Conservation (phyloP, 2,113 vertebrate genomes). For the Cathartes aura region DNA sequence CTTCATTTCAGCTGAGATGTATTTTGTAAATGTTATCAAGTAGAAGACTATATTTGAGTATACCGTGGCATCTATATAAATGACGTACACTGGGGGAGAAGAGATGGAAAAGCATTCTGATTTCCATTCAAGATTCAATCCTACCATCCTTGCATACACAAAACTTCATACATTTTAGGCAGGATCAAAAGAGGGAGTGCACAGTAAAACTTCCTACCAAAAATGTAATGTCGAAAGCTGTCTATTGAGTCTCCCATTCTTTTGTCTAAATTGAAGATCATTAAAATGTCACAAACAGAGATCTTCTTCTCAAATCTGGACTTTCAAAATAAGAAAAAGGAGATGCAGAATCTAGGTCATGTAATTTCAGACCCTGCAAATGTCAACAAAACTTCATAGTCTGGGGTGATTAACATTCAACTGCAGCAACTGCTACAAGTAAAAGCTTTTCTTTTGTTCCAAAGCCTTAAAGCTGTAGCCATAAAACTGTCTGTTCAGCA, state of each 20-base stretch:
- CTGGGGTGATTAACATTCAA: constrained; percentile 8
- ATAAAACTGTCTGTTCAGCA: constrained; percentile 13
- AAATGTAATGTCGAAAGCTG: background rate
- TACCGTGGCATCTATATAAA: background rate
- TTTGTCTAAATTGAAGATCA: background rate
- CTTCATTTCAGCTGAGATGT: background rate
- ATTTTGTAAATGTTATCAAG: background rate
- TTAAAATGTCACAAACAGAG: background rate
- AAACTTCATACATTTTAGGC: background rate
- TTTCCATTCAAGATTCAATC: background rate
- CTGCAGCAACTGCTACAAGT: background rate
- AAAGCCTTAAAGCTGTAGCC: background rate
- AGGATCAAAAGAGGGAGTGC: background rate
- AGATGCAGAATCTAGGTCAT: background rate
- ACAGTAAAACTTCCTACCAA: background rate
- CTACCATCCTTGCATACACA: background rate
- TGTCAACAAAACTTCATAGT: constrained; percentile 3
- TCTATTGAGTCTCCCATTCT: background rate
- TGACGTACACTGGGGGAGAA: background rate
- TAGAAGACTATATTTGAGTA: background rate
- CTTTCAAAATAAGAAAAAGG: background rate
- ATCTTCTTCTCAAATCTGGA: background rate
- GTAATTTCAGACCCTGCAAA: constrained; percentile 4
- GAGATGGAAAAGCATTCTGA: background rate
- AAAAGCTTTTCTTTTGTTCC: background rate